Percentiles rank a stretch among this genome's conserved stretches.
These are phyloP conservation scores for Dynastes tityus DNA, from an alignment of 2,888 invertebrate genomes.

Conservation along the genomic window DNA sequence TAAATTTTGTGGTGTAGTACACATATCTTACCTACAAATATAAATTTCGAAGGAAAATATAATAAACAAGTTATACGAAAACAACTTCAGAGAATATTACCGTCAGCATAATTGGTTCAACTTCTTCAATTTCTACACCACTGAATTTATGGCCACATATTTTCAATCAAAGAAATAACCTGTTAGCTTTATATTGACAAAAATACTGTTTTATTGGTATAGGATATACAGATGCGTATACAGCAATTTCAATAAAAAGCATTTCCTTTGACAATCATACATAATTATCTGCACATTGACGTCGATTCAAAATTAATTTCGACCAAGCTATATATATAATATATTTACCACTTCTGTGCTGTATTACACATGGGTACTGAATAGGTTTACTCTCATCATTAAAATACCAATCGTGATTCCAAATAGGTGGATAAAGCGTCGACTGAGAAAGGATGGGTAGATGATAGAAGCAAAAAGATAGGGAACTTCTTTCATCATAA, in stretches of 20 bases:
- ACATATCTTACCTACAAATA: too few species aligned
- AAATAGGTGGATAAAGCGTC: constrained; percentile 4
- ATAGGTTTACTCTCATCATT: background rate
- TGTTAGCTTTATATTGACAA: too few species aligned
- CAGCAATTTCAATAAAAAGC: background rate
- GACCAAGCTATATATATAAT: background rate
- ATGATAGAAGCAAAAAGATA: background rate
- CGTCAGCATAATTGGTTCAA: too few species aligned
- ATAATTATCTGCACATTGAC: background rate
- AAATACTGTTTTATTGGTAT: too few species aligned
- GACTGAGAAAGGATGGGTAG: background rate
- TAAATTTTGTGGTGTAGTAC: too few species aligned
- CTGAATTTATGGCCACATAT: too few species aligned
- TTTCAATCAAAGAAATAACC: too few species aligned
- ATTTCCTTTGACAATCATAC: background rate
- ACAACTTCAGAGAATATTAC: too few species aligned
- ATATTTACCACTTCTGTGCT: background rate
- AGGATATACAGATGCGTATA: too few species aligned
- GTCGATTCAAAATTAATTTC: constrained; percentile 3
- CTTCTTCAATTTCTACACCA: too few species aligned
- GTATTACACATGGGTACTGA: background rate
- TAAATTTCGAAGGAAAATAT: too few species aligned
- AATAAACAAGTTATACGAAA: too few species aligned
- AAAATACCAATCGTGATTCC: constrained; percentile 8
- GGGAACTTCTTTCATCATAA: constrained; percentile 32